Percentiles rank a stretch among this genome's conserved stretches.
Evolutionary conservation across 2,113 vertebrate species (phyloP).

Genomic region (Trachemys scripta): DNA sequence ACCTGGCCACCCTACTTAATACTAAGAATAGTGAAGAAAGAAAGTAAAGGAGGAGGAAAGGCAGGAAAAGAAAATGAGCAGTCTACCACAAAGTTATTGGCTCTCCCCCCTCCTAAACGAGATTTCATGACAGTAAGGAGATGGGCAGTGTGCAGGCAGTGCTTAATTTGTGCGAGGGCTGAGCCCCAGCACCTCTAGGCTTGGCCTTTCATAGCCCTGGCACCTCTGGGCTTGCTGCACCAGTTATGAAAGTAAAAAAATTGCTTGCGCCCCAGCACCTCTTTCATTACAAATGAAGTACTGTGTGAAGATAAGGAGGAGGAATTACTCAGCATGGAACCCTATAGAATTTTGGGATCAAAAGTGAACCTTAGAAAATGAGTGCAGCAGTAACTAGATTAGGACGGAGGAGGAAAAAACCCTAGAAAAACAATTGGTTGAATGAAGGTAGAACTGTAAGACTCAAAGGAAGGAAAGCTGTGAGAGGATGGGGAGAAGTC

Average conservation of each 20-base stretch:
- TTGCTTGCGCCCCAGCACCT: too few relatives aligned
- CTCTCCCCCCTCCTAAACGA: not conserved
- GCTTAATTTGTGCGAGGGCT: too few relatives aligned
- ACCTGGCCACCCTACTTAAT: not conserved
- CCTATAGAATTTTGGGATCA: rapidly evolving
- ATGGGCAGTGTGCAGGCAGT: not conserved
- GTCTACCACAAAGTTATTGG: not conserved
- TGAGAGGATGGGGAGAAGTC: not conserved
- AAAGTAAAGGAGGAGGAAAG: not conserved
- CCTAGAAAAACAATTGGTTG: not conserved
- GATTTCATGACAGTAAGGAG: not conserved
- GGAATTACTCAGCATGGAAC: rapidly evolving
- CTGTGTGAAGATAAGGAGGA: rapidly evolving
- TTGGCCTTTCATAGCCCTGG: too few relatives aligned
- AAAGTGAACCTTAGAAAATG: rapidly evolving
- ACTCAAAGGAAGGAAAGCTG: rapidly evolving
- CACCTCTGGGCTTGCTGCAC: too few relatives aligned
- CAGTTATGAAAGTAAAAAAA: too few relatives aligned
- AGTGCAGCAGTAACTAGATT: rapidly evolving
- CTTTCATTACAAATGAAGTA: too few relatives aligned
- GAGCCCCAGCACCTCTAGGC: too few relatives aligned
- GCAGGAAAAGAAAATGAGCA: not conserved
- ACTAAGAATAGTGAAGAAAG: not conserved
- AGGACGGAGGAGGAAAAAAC: not conserved
- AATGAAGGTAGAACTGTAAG: not conserved